A percentile compares a stretch with the other conserved stretches of the same genome.
Evolutionary conservation across 2,113 vertebrate species (phyloP).

Genomic region (Speoplatyrhinus poulsoni): DNA sequence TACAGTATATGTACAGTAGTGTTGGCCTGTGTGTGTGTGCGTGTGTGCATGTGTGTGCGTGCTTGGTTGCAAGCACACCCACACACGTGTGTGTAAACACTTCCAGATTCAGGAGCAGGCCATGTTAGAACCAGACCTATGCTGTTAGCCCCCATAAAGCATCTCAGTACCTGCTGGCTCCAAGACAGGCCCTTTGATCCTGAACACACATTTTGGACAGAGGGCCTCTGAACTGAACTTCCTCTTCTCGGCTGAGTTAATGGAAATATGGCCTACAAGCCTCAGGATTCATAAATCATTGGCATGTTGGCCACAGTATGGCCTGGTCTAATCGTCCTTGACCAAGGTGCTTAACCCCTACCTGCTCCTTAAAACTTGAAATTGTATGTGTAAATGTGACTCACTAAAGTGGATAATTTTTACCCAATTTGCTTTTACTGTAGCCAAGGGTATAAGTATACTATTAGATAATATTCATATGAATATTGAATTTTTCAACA

Average conservation of each 20-base stretch:
- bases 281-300: not conserved
- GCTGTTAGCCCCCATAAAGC: slow-evolving; percentile 44
- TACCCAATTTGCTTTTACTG: too few relatives aligned
- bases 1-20: not conserved
- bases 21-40: not conserved
- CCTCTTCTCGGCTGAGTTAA: slow-evolving; percentile 14
- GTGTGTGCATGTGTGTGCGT: too few relatives aligned
- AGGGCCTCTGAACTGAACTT: slow-evolving; percentile 15
- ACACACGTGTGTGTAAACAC: slow-evolving; percentile 12
- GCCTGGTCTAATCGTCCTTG: too few relatives aligned
- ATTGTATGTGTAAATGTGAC: too few relatives aligned
- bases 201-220: not conserved
- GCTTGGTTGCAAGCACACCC: not conserved
- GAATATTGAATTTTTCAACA: too few relatives aligned
- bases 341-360: too few relatives aligned
- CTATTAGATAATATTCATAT: too few relatives aligned
- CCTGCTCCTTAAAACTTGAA: too few relatives aligned
- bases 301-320: too few relatives aligned
- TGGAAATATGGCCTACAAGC: not conserved
- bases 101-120: slow-evolving; percentile 38
- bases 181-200: slow-evolving; percentile 37
- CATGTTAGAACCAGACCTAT: slow-evolving; percentile 32
- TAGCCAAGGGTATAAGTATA: too few relatives aligned
- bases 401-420: too few relatives aligned
- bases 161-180: slow-evolving; percentile 30